Percentiles rank a stretch among this genome's conserved stretches.
Evolutionary conservation across 2,113 vertebrate genomes (phyloP).

Genomic region (Sardina pilchardus): DNA sequence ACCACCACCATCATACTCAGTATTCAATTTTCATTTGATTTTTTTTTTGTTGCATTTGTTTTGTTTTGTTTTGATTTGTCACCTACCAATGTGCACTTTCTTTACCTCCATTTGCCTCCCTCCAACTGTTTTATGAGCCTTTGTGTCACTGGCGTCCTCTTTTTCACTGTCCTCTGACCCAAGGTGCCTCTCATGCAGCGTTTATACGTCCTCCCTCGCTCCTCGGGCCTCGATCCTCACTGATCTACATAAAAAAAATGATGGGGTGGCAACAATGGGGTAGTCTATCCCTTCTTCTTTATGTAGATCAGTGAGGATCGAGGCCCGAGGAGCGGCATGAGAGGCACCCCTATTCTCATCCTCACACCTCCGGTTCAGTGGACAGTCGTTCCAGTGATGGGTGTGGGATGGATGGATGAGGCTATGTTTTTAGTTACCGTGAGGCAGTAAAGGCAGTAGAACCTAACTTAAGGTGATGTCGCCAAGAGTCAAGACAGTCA

Average conservation of each 20-base stretch:
- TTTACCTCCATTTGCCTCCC: conserved; percentile 45
- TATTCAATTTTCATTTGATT: conserved; percentile 52
- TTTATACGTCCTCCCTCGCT: too few relatives aligned
- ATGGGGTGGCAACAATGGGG: too few relatives aligned
- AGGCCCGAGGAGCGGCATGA: too few relatives aligned
- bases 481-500: not conserved
- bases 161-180: not conserved
- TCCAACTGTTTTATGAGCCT: conserved; percentile 4
- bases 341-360: not conserved
- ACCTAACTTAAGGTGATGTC: not conserved
- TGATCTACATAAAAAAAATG: too few relatives aligned
- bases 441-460: not conserved
- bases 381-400: not conserved
- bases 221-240: too few relatives aligned
- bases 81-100: conserved; percentile 61
- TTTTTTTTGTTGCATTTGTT: conserved; percentile 36
- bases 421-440: not conserved
- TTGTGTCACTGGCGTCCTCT: not conserved
- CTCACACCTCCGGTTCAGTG: not conserved
- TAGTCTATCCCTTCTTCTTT: too few relatives aligned
- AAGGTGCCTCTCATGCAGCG: too few relatives aligned
- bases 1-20: conserved; percentile 64
- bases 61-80: not conserved
- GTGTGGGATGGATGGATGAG: not conserved
- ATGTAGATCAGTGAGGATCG: too few relatives aligned